These are phyloP conservation scores for Serranus cabrilla DNA, from an alignment of 2,797 vertebrate genomes.

Conservation along the genomic window DNA sequence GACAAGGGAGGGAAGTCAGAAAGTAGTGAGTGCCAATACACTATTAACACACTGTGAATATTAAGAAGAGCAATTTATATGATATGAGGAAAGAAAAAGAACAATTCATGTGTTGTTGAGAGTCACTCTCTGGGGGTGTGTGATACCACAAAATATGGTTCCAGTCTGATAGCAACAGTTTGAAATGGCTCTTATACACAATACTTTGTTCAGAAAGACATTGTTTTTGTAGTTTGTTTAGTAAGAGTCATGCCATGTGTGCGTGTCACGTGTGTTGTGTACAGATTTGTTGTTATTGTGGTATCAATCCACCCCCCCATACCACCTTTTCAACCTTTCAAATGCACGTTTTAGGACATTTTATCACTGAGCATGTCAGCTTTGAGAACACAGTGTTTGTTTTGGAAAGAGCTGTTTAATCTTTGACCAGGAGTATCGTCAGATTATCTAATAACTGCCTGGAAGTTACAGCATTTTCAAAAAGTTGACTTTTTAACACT, in stretches of 20 bases:
- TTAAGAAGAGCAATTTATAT: too few species aligned
- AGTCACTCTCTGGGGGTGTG: not conserved
- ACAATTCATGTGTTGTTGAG: not conserved
- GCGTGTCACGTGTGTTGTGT: too few species aligned
- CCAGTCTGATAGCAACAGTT: too few species aligned
- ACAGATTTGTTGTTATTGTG: too few species aligned
- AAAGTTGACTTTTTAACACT: slow-evolving; percentile 3
- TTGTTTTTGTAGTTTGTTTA: too few species aligned
- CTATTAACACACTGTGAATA: not conserved
- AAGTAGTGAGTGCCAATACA: not conserved
- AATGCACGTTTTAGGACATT: slow-evolving; percentile 3
- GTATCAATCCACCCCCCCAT: too few species aligned
- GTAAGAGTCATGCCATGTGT: too few species aligned
- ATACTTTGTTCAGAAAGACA: too few species aligned
- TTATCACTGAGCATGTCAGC: slow-evolving; percentile 34
- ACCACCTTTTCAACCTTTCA: not conserved
- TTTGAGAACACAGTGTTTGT: slow-evolving; percentile 31
- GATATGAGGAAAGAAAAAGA: not conserved
- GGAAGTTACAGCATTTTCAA: slow-evolving; percentile 2
- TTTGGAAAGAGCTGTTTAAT: slow-evolving; percentile 44
- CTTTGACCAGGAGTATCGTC: slow-evolving; percentile 33
- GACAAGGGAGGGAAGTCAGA: not conserved
- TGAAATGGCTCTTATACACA: too few species aligned
- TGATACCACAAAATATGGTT: too few species aligned
- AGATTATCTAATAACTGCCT: slow-evolving; percentile 37